Conservation (phyloP, 1,140 invertebrate genomes). For the Zaprionus africanus region DNA sequence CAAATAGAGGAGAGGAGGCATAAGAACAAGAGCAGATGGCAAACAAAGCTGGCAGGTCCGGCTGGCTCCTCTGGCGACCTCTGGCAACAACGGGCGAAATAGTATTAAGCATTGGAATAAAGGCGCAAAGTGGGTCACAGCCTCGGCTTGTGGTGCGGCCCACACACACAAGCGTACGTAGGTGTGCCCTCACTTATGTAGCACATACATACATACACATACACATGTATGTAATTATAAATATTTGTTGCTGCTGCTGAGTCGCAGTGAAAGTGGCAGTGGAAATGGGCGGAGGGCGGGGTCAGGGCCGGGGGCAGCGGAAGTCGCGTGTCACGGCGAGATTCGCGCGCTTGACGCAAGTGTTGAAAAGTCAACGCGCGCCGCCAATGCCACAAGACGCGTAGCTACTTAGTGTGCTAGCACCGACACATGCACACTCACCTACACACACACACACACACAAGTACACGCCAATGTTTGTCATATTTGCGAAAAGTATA, state of each 20-base stretch:
- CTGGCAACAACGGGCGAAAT: slow-evolving; percentile 54
- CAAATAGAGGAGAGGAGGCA: slow-evolving; percentile 24
- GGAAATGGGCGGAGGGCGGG: slow-evolving; percentile 2
- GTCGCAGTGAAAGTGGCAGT: slow-evolving; percentile 14
- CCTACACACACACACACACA: slow-evolving; percentile 6
- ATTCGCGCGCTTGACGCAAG: slow-evolving; percentile 64
- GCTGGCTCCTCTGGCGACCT: not conserved
- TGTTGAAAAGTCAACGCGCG: slow-evolving; percentile 63
- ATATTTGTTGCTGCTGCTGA: slow-evolving; percentile 52
- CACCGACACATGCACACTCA: slow-evolving; percentile 3
- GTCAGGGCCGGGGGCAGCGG: slow-evolving; percentile 43
- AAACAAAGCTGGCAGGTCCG: slow-evolving; percentile 22
- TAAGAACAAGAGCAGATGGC: slow-evolving; percentile 20
- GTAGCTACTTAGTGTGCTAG: slow-evolving; percentile 6
- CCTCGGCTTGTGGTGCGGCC: slow-evolving; percentile 54
- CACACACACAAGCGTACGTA: not conserved
- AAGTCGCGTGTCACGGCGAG: slow-evolving; percentile 74
- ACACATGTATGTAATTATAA: slow-evolving; percentile 63
- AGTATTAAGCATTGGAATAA: slow-evolving; percentile 77
- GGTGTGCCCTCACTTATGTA: not conserved
- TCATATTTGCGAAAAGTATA: slow-evolving; percentile 33
- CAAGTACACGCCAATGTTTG: slow-evolving; percentile 17
- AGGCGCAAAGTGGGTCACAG: slow-evolving; percentile 75
- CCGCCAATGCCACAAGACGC: slow-evolving; percentile 27
- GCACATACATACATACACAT: not conserved